Evolutionary conservation across 23 tunicate species (phyloP).

Genomic region (Halocynthia aurantium): DNA sequence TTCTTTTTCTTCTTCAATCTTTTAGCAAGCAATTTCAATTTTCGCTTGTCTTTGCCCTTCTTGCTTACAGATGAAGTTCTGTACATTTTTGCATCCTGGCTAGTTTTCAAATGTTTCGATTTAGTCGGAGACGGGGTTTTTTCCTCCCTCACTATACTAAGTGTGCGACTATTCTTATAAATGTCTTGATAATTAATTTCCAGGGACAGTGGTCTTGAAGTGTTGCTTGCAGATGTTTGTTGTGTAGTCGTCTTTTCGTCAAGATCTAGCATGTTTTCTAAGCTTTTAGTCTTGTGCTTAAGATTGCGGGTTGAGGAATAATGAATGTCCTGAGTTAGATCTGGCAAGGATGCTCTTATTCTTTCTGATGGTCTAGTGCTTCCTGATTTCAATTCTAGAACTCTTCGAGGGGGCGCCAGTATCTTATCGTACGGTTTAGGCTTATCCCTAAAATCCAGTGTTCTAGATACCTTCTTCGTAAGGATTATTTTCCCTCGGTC

Average conservation of each 20-base stretch:
- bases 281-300: neutral
- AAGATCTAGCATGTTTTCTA: neutral
- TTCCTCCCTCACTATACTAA: neutral
- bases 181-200: neutral
- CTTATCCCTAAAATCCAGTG: too few relatives aligned
- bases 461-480: too few relatives aligned
- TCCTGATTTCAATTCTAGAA: constrained; percentile 2
- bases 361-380: neutral
- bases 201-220: constrained; percentile 1
- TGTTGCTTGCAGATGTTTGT: neutral
- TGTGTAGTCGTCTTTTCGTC: neutral
- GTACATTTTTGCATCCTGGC: neutral
- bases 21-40: neutral
- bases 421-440: neutral
- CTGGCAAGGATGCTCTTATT: constrained; percentile 5
- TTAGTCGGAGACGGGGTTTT: constrained; percentile 4
- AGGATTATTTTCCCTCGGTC: too few relatives aligned
- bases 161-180: neutral
- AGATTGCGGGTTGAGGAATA: neutral
- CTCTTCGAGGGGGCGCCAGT: neutral
- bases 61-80: constrained; percentile 13
- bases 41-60: constrained; percentile 1
- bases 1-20: constrained; percentile 19
- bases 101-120: neutral
- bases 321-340: neutral